Evolutionary conservation across 2,888 invertebrate genomes (phyloP), one percentile per base, ranked within the genome.

Genomic region (Pachycephus smyrnensis): DNA sequence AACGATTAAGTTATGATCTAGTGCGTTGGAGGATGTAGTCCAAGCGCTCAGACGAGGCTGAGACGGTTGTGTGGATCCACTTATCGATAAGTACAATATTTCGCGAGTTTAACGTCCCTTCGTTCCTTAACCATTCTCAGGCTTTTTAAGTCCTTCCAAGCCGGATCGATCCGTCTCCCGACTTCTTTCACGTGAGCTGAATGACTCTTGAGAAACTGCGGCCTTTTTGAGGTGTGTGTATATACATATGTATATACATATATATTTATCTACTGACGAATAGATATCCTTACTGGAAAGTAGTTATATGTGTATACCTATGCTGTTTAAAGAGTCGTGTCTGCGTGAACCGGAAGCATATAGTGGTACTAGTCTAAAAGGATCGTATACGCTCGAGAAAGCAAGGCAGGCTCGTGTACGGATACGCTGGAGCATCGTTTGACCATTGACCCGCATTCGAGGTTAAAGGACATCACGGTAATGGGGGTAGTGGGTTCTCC

Each of bases 371-470:
- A 6, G 55, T 55, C 55, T 55, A 55, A 55, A 55, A 55, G 55
- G 55, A 55, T 23, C 55, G 55, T 55, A 23, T 9, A 55, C 55
- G 55, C 55, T 55, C 23, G 23, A 55, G 55, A 55, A 55, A 55
- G 55, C 55, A 55, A 55, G 6, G 23, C 55, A 55, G 55, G 23
- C 55, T 55, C 23, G 23, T 23, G 6, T 55, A 55, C 15, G 23
- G 6, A 55, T 23, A 55, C 23, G 55, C 55, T 23, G 55, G 23
- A 55, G 55, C 55, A 23, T 55, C 55, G 33, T 71, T 71, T 33
- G 71, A 71, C 31, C 71, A 71, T 71, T 71, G 71, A 71, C 71
- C 71, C 71, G 71, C 71, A 71, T 71, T 71, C 71, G 71, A 55
- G 55, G 71, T 71, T 32, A 71, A 71, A 71, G 71, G 71, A 71